These are phyloP conservation scores for Phyllotis vaccarum DNA, from an alignment of 2,797 vertebrate genomes.

Conservation along the genomic window DNA sequence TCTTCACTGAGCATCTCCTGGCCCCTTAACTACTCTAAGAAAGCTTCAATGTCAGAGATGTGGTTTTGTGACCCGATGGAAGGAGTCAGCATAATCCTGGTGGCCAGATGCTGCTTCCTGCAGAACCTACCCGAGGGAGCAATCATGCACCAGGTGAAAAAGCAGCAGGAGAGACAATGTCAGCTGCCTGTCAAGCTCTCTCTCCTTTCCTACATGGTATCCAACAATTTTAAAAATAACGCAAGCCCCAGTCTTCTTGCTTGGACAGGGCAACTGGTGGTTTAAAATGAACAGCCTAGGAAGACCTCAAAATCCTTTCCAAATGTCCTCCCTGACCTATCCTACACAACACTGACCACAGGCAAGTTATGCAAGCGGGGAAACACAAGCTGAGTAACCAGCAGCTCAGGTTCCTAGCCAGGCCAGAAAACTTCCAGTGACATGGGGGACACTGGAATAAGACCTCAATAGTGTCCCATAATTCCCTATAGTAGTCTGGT, in stretches of 20 bases:
- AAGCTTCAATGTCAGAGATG: background rate
- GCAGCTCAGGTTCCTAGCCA: background rate
- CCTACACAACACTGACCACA: background rate
- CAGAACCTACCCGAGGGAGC: background rate
- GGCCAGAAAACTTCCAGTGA: background rate
- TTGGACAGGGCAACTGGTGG: background rate
- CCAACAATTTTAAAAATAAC: background rate
- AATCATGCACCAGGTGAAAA: background rate
- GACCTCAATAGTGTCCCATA: background rate
- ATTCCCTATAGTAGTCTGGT: background rate
- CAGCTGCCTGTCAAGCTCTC: rapidly evolving
- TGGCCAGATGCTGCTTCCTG: no score
- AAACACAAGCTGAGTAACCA: background rate
- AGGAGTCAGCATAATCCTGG: background rate
- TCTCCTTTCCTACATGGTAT: background rate
- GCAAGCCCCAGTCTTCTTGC: background rate
- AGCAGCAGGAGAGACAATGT: background rate
- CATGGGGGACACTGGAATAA: background rate
- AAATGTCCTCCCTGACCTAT: background rate
- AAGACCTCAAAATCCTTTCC: background rate
- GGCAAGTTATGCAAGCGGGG: background rate
- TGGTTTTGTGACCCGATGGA: background rate
- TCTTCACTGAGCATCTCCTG: background rate
- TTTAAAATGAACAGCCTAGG: background rate
- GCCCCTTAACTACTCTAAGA: background rate